These are phyloP conservation scores for Drosophila santomea DNA, from an alignment of 1,140 invertebrate species.

Conservation along the genomic window DNA sequence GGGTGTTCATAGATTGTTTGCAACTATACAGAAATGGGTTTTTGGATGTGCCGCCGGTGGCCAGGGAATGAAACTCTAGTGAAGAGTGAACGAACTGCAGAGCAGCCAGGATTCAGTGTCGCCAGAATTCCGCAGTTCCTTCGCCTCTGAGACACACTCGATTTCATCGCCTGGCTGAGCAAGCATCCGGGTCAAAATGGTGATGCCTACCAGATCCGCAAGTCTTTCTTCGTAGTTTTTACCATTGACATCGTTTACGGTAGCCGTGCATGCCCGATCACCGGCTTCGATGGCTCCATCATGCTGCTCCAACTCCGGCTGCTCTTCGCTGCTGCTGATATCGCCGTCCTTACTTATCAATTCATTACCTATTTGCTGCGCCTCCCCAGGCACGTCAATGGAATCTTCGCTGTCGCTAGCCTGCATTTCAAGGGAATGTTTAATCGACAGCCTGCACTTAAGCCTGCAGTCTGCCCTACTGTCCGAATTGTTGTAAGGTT, in stretches of 20 bases:
- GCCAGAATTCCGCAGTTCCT: constrained; percentile 9
- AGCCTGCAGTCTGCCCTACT: constrained; percentile 3
- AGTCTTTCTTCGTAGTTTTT: constrained; percentile 84
- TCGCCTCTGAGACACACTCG: constrained; percentile 15
- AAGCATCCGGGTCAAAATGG: constrained; percentile 43
- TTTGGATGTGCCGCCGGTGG: constrained; percentile 31
- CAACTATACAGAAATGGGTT: constrained; percentile 27
- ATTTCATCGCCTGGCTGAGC: constrained; percentile 58
- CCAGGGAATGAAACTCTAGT: constrained; percentile 63
- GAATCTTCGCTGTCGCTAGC: constrained; percentile 80
- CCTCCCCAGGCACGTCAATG: constrained; percentile 43
- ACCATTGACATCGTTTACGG: constrained; percentile 60
- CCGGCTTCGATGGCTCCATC: constrained; percentile 4
- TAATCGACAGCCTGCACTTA: constrained; percentile 28
- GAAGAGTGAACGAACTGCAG: constrained; percentile 28
- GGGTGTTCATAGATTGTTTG: constrained; percentile 55
- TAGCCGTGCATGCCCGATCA: constrained; percentile 4
- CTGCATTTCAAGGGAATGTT: constrained; percentile 78
- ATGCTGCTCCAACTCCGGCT: constrained; percentile 12
- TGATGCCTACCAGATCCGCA: constrained; percentile 81
- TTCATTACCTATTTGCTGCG: constrained; percentile 70
- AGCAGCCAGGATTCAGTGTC: neutral
- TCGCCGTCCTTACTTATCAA: constrained; percentile 51
- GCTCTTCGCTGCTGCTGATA: constrained; percentile 24
- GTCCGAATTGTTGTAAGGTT: constrained; percentile 15